Conservation (phyloP, 2,113 vertebrate species). For the Mesoclemmys tuberculata region DNA sequence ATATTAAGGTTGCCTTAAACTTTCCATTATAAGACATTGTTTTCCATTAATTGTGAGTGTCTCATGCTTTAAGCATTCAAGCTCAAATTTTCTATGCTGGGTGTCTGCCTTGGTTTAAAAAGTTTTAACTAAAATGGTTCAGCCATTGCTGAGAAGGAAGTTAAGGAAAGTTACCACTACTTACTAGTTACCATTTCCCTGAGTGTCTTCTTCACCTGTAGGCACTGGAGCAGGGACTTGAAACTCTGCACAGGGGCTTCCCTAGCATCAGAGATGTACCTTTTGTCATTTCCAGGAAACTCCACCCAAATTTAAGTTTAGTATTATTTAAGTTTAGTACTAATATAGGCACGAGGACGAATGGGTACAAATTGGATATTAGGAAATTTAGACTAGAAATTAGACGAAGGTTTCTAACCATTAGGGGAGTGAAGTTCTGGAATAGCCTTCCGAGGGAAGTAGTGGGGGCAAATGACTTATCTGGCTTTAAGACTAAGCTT, state of each 20-base stretch:
- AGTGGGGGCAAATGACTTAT: too few relatives aligned
- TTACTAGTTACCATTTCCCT: background rate
- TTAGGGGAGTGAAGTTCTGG: too few relatives aligned
- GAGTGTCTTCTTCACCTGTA: background rate
- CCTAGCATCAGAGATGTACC: background rate
- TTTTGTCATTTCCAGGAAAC: background rate
- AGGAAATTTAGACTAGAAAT: too few relatives aligned
- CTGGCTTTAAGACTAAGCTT: too few relatives aligned
- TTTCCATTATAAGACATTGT: background rate
- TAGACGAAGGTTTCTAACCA: too few relatives aligned
- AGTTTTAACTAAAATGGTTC: background rate
- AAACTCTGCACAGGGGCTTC: background rate
- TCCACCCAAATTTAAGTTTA: background rate
- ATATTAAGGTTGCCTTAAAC: background rate
- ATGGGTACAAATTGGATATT: too few relatives aligned
- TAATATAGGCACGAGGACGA: too few relatives aligned
- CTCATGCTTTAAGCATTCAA: background rate
- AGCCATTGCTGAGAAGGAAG: background rate
- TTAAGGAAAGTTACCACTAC: background rate
- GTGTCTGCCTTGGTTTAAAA: background rate
- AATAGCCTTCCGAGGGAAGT: too few relatives aligned
- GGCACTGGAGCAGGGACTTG: background rate
- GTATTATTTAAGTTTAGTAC: too few relatives aligned
- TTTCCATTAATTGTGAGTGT: background rate
- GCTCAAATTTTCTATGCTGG: background rate